phyloP scores from a whole-genome alignment of 1,140 invertebrate genomes.

The Drusus annulatus region DNA sequence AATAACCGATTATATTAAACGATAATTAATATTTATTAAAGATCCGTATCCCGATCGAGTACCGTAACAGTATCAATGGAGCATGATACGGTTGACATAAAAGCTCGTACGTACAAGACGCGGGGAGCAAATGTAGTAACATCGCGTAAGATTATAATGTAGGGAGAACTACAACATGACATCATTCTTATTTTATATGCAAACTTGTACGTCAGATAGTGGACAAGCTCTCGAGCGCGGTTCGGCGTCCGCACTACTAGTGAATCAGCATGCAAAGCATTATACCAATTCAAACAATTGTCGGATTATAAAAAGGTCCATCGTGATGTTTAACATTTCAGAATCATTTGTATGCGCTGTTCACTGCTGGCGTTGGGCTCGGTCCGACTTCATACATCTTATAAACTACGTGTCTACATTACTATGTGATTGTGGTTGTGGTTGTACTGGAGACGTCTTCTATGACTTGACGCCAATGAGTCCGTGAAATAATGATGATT shows the following conservation, averaged over 20 bases:
- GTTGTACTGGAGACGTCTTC: neutral
- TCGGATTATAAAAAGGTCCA: conserved; percentile 35
- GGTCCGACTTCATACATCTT: neutral
- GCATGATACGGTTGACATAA: conserved; percentile 6
- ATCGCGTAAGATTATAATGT: conserved; percentile 13
- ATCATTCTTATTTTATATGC: conserved; percentile 49
- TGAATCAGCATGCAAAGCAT: conserved; percentile 24
- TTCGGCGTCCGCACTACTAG: neutral
- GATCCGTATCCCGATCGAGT: no score
- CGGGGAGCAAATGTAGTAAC: conserved; percentile 3
- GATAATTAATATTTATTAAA: no score
- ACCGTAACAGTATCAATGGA: neutral
- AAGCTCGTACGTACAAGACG: neutral
- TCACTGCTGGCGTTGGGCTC: conserved; percentile 9
- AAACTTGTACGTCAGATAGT: conserved; percentile 36
- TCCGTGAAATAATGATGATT: neutral
- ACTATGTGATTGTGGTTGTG: neutral
- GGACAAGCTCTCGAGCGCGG: conserved; percentile 19
- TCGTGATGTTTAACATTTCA: conserved; percentile 1
- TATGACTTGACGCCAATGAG: neutral
- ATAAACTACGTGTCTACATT: conserved; percentile 12
- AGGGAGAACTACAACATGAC: conserved; percentile 22
- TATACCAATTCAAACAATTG: conserved; percentile 43
- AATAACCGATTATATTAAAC: no score
- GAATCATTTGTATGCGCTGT: conserved; percentile 35